phyloP scores from a whole-genome alignment of 2,797 vertebrate genomes.

The Telmatherina bonti region DNA sequence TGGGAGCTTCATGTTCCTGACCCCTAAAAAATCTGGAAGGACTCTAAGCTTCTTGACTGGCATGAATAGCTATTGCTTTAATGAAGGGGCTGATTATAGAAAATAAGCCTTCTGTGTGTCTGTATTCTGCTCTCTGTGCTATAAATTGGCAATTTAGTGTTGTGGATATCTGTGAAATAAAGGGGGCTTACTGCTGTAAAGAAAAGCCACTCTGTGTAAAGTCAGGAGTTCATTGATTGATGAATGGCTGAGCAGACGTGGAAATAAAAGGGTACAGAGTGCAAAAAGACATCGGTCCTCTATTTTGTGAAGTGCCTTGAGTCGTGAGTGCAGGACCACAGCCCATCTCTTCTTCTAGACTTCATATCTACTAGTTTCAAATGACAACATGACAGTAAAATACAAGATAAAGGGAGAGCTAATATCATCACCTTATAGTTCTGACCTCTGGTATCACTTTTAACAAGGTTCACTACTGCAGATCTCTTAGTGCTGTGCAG shows the following conservation, averaged over 20 bases:
- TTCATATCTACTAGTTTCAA: slow-evolving; percentile 44
- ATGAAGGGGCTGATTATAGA: slow-evolving; percentile 68
- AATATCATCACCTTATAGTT: slow-evolving; percentile 7
- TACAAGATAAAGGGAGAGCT: background rate
- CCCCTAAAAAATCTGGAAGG: slow-evolving; percentile 39
- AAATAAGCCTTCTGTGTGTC: slow-evolving; percentile 62
- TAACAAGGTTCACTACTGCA: slow-evolving; percentile 34
- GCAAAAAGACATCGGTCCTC: slow-evolving; percentile 62
- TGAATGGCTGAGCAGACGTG: slow-evolving; percentile 76
- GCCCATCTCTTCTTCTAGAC: slow-evolving; percentile 40
- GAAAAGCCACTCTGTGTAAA: slow-evolving; percentile 56
- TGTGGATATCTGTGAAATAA: slow-evolving; percentile 78
- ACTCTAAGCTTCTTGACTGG: slow-evolving; percentile 44
- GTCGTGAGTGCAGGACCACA: slow-evolving; percentile 30
- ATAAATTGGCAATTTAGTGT: slow-evolving; percentile 77
- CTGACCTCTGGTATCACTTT: slow-evolving; percentile 34
- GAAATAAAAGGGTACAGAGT: slow-evolving; percentile 69
- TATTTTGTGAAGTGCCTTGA: slow-evolving; percentile 43
- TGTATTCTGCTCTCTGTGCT: slow-evolving; percentile 48
- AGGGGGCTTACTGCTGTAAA: slow-evolving; percentile 54
- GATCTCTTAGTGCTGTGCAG: slow-evolving; percentile 19
- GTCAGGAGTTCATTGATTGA: slow-evolving; percentile 76
- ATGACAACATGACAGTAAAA: slow-evolving; percentile 41
- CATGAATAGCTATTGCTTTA: slow-evolving; percentile 45
- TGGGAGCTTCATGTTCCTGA: slow-evolving; percentile 31